Evolutionary conservation across 2,113 vertebrate genomes (phyloP), one percentile per base, ranked within the genome.

Genomic region (Mirounga angustirostris): DNA sequence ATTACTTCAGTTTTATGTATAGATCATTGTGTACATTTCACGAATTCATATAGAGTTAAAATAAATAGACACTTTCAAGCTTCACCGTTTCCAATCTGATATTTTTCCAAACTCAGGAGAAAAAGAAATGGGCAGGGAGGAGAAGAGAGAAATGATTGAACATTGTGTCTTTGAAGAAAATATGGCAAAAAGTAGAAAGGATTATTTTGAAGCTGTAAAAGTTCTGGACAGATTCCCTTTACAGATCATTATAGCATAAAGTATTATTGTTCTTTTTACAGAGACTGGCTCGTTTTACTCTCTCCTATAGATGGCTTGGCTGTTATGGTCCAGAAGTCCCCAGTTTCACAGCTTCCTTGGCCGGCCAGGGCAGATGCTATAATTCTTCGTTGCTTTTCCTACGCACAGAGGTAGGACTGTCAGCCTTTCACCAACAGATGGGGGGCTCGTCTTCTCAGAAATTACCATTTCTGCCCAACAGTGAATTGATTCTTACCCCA

Each of bases 151-250:
- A 65, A 95, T 52, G 18, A 76, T 24, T 92, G 46, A 94, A 56
- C 69, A 69, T 33, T 15, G 2, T 65, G 24, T 67, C 83, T 93
- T 91, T 97, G 33, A 95, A 97, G 83, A 95, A 91, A 95, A 94
- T 46, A 67, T 7, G 19, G 80, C 82, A 43, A 80, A 96, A 91
- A 91, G 54, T 28, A 92, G 79, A 86, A 95, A 92, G 79, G 54
- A 74, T 97, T 76, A 91, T 95, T 97, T 97, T 93, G 91, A 95
- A 91, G 74, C 74, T 94, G 33, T 98, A 95, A 98, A 97, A 91
- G 52, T 93, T 96, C 93, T 97, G 82, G 94, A 93, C 67, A 91
- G 91, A 96, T 93, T 97, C 94, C 52, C 89, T 67, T 97, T 93
- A 78, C 67, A 90, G 96, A 94, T 91, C 65, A 92, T 96, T 84